Percentiles rank a stretch among this genome's conserved stretches.
Conservation (phyloP, 2,888 invertebrate genomes). For the Macroteleia sp. region DNA sequence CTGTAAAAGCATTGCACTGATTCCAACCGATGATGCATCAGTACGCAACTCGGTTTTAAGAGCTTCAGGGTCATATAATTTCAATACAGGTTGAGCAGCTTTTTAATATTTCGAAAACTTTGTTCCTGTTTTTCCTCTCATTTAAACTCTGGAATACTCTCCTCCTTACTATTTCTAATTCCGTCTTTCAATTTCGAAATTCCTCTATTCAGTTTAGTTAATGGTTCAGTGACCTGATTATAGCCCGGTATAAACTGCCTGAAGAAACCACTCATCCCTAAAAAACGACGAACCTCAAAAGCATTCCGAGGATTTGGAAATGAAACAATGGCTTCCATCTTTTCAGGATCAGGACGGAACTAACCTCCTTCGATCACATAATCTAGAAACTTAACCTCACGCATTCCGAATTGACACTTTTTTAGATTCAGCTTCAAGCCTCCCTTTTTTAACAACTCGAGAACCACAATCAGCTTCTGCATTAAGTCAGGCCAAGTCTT, state of each 20-base stretch:
- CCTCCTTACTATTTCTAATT: neutral
- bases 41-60: conserved; percentile 32
- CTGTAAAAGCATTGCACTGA: conserved; percentile 57
- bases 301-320: neutral
- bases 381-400: conserved; percentile 1
- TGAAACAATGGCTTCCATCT: neutral
- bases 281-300: conserved; percentile 5
- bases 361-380: neutral
- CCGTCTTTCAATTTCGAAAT: neutral
- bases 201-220: neutral
- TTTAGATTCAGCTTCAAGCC: neutral
- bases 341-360: neutral
- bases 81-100: neutral
- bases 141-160: neutral
- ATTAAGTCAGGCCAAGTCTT: neutral
- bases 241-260: neutral
- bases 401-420: conserved; percentile 4
- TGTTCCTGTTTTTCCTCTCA: neutral
- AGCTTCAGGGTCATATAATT: conserved; percentile 55
- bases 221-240: neutral
- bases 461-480: neutral
- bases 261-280: neutral
- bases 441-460: neutral
- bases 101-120: neutral
- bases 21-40: conserved; percentile 11